Conservation (phyloP, 2,797 vertebrate genomes). For the Prunella strophiata region DNA sequence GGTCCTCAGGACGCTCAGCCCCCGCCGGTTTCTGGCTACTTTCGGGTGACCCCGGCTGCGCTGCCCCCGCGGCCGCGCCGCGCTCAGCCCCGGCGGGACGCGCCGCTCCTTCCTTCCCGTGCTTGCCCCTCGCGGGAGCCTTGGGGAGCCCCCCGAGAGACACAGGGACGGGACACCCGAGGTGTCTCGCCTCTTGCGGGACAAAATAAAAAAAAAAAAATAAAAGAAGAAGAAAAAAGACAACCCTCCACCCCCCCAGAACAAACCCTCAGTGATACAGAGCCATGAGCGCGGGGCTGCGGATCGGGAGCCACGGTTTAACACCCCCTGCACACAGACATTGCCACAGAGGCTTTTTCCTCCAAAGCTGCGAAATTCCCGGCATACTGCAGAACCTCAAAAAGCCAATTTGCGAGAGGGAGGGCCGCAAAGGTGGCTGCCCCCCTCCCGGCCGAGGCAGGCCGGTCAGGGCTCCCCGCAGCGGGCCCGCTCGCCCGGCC, state of each 20-base stretch:
- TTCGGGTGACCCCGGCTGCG: neutral
- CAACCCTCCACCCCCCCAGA: rapidly evolving
- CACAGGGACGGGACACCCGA: neutral
- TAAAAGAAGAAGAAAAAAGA: too few relatives aligned
- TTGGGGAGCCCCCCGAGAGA: too few relatives aligned
- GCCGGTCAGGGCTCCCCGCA: neutral
- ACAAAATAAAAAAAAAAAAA: neutral
- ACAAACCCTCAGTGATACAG: neutral
- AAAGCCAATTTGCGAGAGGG: too few relatives aligned
- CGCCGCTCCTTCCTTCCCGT: neutral
- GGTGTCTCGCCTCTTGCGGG: neutral
- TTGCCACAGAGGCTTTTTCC: rapidly evolving
- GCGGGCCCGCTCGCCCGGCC: neutral
- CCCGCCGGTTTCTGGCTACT: neutral
- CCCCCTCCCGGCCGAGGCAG: neutral
- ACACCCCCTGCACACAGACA: neutral
- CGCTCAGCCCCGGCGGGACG: neutral
- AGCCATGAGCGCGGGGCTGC: neutral
- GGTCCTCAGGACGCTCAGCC: neutral
- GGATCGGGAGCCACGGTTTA: neutral
- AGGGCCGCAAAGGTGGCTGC: neutral
- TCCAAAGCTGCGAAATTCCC: neutral
- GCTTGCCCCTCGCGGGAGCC: neutral
- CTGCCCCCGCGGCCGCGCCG: neutral
- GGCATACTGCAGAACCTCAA: neutral